These are phyloP conservation scores for Drosophila crucigera DNA, from an alignment of 2,888 invertebrate genomes.

Conservation along the genomic window DNA sequence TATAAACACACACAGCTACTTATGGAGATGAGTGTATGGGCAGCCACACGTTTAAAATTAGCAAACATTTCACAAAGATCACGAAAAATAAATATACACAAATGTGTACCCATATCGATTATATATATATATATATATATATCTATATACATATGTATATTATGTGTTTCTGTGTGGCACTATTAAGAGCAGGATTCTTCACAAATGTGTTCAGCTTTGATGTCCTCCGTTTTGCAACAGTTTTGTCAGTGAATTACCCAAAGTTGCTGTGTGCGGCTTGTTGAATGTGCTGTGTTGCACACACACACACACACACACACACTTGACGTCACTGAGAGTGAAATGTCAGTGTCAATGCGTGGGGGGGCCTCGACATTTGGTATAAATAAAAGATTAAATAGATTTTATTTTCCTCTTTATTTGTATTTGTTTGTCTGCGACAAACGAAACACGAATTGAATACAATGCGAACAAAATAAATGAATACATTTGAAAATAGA, in stretches of 20 bases:
- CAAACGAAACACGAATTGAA: neutral
- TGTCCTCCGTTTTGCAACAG: slow-evolving; percentile 51
- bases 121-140: neutral
- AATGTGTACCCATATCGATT: neutral
- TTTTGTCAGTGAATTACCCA: slow-evolving; percentile 21
- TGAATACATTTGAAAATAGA: neutral
- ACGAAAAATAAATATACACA: slow-evolving; percentile 15
- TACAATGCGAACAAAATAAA: neutral
- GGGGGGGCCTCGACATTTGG: slow-evolving; percentile 64
- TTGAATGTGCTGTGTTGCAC: slow-evolving; percentile 10
- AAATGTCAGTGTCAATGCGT: slow-evolving; percentile 81
- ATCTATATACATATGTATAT: slow-evolving; percentile 11
- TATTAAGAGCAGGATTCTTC: neutral
- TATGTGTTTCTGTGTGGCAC: neutral
- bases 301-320: slow-evolving; percentile 13
- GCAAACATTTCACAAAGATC: slow-evolving; percentile 49
- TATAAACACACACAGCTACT: slow-evolving; percentile 25
- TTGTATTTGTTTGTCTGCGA: slow-evolving; percentile 12
- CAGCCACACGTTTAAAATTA: slow-evolving; percentile 58
- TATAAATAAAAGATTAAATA: slow-evolving; percentile 46
- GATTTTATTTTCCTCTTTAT: slow-evolving; percentile 19
- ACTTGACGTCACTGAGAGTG: slow-evolving; percentile 61
- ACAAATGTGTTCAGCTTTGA: slow-evolving; percentile 16
- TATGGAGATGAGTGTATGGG: slow-evolving; percentile 25
- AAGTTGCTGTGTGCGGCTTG: slow-evolving; percentile 32